Percentiles rank a stretch among this genome's conserved stretches.
These are phyloP conservation scores for Machimus atricapillus DNA, from an alignment of 2,888 invertebrate species.

Conservation along the genomic window DNA sequence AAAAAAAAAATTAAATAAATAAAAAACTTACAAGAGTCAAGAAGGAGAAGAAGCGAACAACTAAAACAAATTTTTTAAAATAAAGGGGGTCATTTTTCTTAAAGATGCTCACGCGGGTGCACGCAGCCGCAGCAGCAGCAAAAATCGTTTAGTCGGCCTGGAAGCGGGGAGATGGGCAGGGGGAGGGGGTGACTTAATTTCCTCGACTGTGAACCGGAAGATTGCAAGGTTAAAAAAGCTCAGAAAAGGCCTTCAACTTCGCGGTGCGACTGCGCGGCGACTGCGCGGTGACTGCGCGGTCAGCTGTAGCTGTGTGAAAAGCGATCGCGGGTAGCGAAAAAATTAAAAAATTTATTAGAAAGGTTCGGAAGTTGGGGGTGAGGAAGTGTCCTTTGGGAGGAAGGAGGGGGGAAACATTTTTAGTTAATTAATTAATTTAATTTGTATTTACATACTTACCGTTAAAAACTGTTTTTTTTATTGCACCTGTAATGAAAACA, in stretches of 20 bases:
- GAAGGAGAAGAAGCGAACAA: background rate
- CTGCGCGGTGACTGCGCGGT: no score
- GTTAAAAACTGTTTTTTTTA: background rate
- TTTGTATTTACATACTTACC: no score
- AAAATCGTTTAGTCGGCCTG: background rate
- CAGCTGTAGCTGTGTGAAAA: no score
- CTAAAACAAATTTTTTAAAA: no score
- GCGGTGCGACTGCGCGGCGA: no score
- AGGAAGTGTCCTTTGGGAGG: no score
- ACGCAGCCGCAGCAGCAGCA: background rate
- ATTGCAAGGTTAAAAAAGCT: conserved; percentile 7
- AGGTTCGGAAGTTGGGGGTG: no score
- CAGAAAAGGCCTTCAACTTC: background rate
- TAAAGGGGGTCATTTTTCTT: background rate
- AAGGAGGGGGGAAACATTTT: no score
- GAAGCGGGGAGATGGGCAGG: background rate
- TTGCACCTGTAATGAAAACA: no score
- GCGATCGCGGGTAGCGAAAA: no score
- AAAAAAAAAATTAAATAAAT: background rate
- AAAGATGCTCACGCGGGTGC: background rate
- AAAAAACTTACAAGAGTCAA: background rate
- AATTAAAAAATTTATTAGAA: no score
- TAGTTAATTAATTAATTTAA: no score
- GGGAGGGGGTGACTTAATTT: background rate
- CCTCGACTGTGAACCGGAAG: background rate